phyloP scores from a whole-genome alignment of 37 sponge, comb jelly and placozoan genomes.

The Halichondria panicea region DNA sequence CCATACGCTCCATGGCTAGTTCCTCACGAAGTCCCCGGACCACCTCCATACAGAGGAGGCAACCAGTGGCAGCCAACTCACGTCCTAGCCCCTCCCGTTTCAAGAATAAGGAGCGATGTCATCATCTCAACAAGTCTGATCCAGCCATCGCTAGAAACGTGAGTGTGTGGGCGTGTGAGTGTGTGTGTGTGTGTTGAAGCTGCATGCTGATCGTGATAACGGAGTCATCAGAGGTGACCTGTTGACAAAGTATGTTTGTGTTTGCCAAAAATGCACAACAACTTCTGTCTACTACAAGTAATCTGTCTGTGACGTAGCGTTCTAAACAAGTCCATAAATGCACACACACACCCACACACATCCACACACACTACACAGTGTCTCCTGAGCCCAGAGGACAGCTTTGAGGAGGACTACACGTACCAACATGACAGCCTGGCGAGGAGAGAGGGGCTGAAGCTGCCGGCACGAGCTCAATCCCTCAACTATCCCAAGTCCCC shows the following conservation, averaged over 20 bases:
- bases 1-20: constrained; percentile 22
- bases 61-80: constrained; percentile 36
- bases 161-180: constrained; percentile 3
- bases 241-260: neutral
- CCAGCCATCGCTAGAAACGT: constrained; percentile 39
- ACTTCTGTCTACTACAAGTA: neutral
- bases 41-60: constrained; percentile 43
- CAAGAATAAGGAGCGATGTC: constrained; percentile 13
- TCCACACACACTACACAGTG: constrained; percentile 1
- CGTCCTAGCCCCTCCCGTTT: constrained; percentile 30
- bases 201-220: neutral
- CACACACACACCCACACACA: neutral
- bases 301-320: neutral
- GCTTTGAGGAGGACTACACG: constrained; percentile 22
- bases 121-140: constrained; percentile 32
- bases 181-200: constrained; percentile 5
- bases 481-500: constrained; percentile 42
- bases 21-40: neutral
- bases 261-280: neutral
- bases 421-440: neutral
- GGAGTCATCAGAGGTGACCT: neutral
- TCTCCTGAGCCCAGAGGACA: constrained; percentile 44
- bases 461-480: constrained; percentile 32
- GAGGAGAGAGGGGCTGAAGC: constrained; percentile 3
- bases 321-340: neutral